Evolutionary conservation across 2,797 vertebrate species (phyloP), one percentile per base, ranked within the genome.

Genomic region (Macropus fuliginosus): DNA sequence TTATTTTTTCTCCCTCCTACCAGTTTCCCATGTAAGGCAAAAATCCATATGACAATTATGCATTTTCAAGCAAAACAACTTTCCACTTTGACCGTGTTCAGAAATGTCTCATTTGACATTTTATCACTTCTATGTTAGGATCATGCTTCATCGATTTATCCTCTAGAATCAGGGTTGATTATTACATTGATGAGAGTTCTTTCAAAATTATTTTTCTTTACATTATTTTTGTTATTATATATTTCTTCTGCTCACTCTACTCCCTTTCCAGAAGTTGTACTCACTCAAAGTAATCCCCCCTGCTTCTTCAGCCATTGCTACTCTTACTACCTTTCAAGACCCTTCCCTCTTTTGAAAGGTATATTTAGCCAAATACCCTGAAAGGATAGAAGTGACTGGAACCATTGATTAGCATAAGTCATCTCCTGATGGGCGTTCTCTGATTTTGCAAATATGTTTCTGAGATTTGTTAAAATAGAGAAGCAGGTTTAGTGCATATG

Each of bases 261-360:
- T 27, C 31, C 56, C 54, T 4, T 34, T 18, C 24, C 21, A 29
- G 0, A 66, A 3, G 89, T 18, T 55, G n/a, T 0, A 0, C 54
- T 66, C 93, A 0, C 40, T 62, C 93, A 81, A 46, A 92, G 90
- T 56, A 56, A 54, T 16, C 1, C 91, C 90, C 13, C 81, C 52
- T 52, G 92, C 91, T 92, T 91, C 62, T 46, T 90, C 92, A 74
- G 54, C 74, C 89, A 93, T 55, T 91, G 46, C 56, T 90, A 74
- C 57, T 18, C 46, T 93, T n/a, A 21, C 93, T 87, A 40, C n/a
- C 18, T 59, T 89, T 56, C 91, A 93, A 95, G 91, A 93, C 59
- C 59, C 24, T 91, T 94, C 93, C 57, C 92, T 91, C n/a, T 90
- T 94, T 96, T 94, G 2, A 95, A 40, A 40, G n/a, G 4, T 1